Conservation (phyloP, 2,797 vertebrate genomes). For the Falco biarmicus region DNA sequence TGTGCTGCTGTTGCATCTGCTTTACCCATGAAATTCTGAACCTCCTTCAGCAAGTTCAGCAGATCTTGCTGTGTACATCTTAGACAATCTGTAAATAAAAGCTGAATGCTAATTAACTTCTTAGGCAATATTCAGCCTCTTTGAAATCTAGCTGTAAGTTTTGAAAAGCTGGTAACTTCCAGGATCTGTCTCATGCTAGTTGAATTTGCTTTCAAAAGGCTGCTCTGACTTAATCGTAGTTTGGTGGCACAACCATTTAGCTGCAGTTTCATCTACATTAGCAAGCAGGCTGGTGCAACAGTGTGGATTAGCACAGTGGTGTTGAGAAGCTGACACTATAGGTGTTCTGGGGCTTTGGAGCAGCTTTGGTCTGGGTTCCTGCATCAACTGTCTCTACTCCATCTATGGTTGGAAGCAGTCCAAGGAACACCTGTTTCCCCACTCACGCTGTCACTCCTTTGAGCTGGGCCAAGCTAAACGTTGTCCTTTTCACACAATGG, state of each 20-base stretch:
- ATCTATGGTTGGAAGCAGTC: neutral
- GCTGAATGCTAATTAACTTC: neutral
- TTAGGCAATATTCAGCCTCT: neutral
- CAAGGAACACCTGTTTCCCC: neutral
- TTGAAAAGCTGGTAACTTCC: neutral
- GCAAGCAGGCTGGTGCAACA: neutral
- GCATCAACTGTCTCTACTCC: neutral
- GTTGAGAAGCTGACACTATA: neutral
- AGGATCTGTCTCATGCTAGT: neutral
- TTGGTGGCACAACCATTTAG: neutral
- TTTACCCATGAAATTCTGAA: neutral
- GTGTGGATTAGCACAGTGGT: neutral
- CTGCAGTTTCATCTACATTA: neutral
- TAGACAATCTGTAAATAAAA: constrained; percentile 38
- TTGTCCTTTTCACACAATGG: neutral
- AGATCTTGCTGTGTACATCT: neutral
- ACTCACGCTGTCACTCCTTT: neutral
- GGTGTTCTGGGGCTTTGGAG: neutral
- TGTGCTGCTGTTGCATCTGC: neutral
- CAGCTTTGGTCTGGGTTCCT: neutral
- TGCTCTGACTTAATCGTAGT: neutral
- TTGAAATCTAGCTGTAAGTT: neutral
- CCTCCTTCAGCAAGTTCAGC: neutral
- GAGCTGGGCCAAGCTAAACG: neutral
- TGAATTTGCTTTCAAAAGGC: neutral